phyloP scores from a whole-genome alignment of 2,888 invertebrate genomes.

The Drepanosiphum platanoidis region DNA sequence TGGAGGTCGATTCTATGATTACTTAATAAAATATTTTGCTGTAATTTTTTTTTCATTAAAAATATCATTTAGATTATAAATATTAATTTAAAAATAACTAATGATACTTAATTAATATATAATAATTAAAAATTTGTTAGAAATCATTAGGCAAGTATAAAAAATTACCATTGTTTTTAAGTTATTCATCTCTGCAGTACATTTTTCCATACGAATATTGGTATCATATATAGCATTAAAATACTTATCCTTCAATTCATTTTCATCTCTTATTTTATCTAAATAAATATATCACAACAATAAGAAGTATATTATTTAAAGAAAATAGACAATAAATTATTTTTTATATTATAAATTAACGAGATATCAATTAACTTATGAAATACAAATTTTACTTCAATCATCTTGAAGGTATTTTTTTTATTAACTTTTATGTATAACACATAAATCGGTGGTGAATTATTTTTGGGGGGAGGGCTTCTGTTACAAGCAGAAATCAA shows the following conservation, averaged over 20 bases:
- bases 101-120: neutral
- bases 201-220: constrained; percentile 39
- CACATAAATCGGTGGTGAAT: too few species aligned
- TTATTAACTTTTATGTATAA: too few species aligned
- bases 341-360: neutral
- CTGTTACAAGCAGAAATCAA: too few species aligned
- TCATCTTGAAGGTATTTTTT: too few species aligned
- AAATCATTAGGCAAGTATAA: neutral
- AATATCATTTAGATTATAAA: too few species aligned
- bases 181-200: constrained; percentile 3
- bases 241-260: constrained; percentile 40
- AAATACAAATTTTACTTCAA: neutral
- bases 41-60: too few species aligned
- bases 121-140: neutral
- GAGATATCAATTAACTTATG: neutral
- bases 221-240: neutral
- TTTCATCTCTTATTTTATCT: constrained; percentile 21
- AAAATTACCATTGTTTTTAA: constrained; percentile 29
- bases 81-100: too few species aligned
- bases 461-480: too few species aligned
- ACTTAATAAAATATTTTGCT: neutral
- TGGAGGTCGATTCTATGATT: neutral
- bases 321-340: neutral
- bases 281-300: neutral
- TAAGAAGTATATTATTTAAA: neutral